A percentile compares a stretch with the other conserved stretches of the same genome.
These are phyloP conservation scores for Pseudococcus viburni DNA, from an alignment of 2,888 invertebrate species.

Conservation along the genomic window DNA sequence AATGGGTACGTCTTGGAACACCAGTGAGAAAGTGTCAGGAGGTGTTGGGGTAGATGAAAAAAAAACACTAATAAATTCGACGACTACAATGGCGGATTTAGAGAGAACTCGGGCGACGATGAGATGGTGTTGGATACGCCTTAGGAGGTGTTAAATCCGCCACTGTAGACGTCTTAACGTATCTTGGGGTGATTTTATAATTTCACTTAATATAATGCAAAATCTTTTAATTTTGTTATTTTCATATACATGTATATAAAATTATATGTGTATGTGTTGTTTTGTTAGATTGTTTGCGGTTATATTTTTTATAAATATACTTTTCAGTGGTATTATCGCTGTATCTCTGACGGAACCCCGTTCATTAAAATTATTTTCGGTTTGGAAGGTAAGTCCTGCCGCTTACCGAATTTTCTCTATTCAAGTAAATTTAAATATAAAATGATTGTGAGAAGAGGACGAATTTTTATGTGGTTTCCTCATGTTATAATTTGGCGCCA, in stretches of 20 bases:
- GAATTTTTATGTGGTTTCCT: constrained; percentile 29
- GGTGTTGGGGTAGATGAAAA: not conserved
- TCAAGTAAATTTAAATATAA: constrained; percentile 47
- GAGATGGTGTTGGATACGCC: constrained; percentile 25
- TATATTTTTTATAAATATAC: constrained; percentile 59
- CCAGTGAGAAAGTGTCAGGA: not conserved
- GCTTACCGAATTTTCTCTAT: constrained; percentile 38
- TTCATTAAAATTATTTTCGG: constrained; percentile 51
- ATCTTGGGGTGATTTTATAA: not conserved
- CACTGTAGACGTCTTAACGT: constrained; percentile 24
- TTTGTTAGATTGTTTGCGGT: constrained; percentile 49
- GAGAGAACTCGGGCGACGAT: constrained; percentile 16
- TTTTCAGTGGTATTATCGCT: constrained; percentile 58
- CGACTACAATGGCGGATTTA: constrained; percentile 28
- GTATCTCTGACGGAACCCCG: constrained; percentile 56
- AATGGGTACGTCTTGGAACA: constrained; percentile 37
- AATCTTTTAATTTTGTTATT: constrained; percentile 38
- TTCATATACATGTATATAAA: constrained; percentile 45
- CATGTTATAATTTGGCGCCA: constrained; percentile 19
- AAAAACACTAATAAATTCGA: not conserved
- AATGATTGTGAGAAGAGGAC: constrained; percentile 27
- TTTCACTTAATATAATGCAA: constrained; percentile 28
- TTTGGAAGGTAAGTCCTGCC: constrained; percentile 49
- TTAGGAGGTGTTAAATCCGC: constrained; percentile 36
- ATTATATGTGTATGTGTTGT: constrained; percentile 49